Percentiles rank a stretch among this genome's conserved stretches.
Evolutionary conservation across 2,797 vertebrate genomes (phyloP).

Genomic region (Remorina albescens): DNA sequence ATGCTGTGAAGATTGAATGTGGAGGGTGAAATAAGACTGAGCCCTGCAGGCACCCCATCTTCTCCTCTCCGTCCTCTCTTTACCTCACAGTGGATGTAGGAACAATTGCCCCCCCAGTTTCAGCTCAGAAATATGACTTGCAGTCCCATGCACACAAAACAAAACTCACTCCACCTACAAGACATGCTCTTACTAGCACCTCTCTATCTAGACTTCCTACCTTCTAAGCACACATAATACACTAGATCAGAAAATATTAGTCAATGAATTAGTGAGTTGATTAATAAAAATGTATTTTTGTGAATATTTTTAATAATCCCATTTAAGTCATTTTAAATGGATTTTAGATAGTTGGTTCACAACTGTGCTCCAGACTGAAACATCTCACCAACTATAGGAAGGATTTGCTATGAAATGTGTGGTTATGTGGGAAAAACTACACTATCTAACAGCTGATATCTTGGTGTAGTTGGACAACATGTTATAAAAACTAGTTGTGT

Average conservation of each 20-base stretch:
- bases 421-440: neutral
- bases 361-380: neutral
- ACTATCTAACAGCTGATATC: neutral
- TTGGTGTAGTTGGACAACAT: neutral
- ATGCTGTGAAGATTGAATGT: slow-evolving; percentile 50
- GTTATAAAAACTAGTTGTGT: no score
- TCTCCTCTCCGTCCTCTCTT: slow-evolving; percentile 50
- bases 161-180: neutral
- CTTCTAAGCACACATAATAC: neutral
- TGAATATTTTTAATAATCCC: no score
- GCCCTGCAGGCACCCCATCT: slow-evolving; percentile 40
- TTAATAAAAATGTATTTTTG: no score
- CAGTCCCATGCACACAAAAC: slow-evolving; percentile 4
- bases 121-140: slow-evolving; percentile 19
- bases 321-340: neutral
- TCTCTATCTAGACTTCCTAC: slow-evolving; percentile 1
- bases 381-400: neutral
- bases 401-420: neutral
- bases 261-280: neutral
- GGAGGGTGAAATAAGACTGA: slow-evolving; percentile 63
- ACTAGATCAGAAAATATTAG: neutral
- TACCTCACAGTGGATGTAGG: slow-evolving; percentile 39
- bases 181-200: neutral
- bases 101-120: slow-evolving; percentile 23
- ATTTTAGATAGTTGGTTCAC: neutral